Percentiles rank a stretch among this genome's conserved stretches.
Conservation (phyloP, 2,797 vertebrate species). For the Anabacerthia variegaticeps region DNA sequence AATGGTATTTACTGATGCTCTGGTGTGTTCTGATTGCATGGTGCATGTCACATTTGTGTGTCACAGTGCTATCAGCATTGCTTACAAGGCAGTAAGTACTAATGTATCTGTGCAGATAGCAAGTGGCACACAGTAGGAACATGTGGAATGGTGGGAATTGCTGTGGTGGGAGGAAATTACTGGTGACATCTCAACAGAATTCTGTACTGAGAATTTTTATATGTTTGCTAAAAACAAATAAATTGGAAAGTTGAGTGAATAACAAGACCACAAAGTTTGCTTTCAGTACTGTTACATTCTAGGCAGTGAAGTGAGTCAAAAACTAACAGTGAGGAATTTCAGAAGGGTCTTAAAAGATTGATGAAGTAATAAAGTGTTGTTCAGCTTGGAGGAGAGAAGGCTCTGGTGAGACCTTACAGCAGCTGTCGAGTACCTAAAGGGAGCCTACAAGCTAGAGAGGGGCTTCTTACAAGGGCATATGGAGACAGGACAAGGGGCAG, state of each 20-base stretch:
- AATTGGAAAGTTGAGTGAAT: neutral
- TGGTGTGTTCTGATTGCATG: neutral
- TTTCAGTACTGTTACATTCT: neutral
- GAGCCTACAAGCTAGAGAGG: neutral
- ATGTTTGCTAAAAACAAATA: neutral
- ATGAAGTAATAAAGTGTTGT: neutral
- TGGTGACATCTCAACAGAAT: neutral
- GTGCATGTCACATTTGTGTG: accelerated
- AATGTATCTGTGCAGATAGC: neutral
- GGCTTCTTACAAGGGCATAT: neutral
- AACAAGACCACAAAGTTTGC: neutral
- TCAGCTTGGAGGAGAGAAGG: neutral
- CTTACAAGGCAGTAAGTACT: neutral
- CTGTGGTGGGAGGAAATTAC: neutral
- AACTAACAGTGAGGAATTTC: neutral
- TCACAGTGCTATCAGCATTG: neutral
- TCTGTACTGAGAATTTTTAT: neutral
- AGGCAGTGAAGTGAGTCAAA: neutral
- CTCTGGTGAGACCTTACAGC: neutral
- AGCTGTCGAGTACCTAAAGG: neutral
- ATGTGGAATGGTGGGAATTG: neutral
- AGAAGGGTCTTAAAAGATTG: neutral
- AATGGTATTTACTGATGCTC: neutral
- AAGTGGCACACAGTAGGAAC: neutral
- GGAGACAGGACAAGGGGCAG: neutral